Base-by-base conservation (phyloP, 1,140 invertebrate species). In the Thrips palmi region DNA sequence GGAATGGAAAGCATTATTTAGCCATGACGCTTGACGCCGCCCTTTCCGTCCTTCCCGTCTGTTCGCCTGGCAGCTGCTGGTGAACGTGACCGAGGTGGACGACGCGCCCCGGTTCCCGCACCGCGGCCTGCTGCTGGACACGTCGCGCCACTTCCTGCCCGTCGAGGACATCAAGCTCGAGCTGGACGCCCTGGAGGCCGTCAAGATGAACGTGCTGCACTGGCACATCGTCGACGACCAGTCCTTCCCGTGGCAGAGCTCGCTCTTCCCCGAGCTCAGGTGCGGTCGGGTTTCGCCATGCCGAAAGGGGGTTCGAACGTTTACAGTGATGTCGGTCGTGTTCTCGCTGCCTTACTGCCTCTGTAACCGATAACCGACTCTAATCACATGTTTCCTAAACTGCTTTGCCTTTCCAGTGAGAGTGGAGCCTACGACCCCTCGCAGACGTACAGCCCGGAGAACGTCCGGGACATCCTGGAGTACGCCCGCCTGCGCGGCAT, bases 191-290 rank as follows among this genome's bases (percentile, higher is more conserved):
- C 86, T 92, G 84, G 67, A 76, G 2, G 76, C 77, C 45, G 88
- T 86, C 54, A 94, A 93, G 58, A 58, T 87, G 38, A 93, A 93
- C 56, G 84, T 92, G 0, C 76, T 94, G 40, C 88, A 93, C 53
- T 94, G 88, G 88, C 88, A 94, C 54, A 81, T 94, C 17, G 75
- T 83, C 0, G 89, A 94, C 54, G 84, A 91, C 52, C 77, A 85
- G 44, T 79, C 82, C 45, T 94, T 93, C 56, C 86, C 89, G 0
- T 93, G 82, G 53, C 60, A 76, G 37, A 89, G 83, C 48, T 54
- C 51, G 33, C 60, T 49, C 24, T 93, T 75, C 60, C 87, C 87
- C 1, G 57, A 70, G 33, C 51, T 84, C 12, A 79, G 72, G 73
- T 74, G 50, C 48, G 37, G n/a, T n/a, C n/a, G n/a, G n/a, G n/a